Base-by-base conservation (phyloP, 2,797 vertebrate species). In the Coluber constrictor region DNA sequence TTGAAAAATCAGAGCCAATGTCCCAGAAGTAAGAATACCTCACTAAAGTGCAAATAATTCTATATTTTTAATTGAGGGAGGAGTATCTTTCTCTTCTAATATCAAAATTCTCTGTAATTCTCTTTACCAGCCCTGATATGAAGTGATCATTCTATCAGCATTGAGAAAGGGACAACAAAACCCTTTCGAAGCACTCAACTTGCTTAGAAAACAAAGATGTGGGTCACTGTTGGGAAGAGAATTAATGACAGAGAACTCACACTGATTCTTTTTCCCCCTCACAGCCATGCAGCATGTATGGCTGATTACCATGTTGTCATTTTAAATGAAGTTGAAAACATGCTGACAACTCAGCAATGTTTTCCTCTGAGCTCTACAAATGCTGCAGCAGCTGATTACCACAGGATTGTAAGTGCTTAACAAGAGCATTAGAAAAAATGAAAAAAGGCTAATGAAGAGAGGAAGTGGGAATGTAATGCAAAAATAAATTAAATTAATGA, bases 301-400 rank as follows among this genome's bases (percentile, higher is more conserved):
- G 93, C 54, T 96, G 96, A 96, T 96, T 96, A 96, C 95, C 94
- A 95, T 89, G 96, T 95, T 97, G 96, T 95, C 96, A 96, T 93
- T 94, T 96, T 96, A 94, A 97, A 97, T 96, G 96, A 97, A 96
- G 93, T 95, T 95, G 95, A 97, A 97, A 97, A 96, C 90, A 93
- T 92, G 93, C 94, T 96, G 94, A 96, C 93, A 96, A 96, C 94
- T 96, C 95, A 92, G 91, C 91, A 95, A 94, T 92, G 94, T 96
- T 96, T 97, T 95, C 94, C 94, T 96, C 96, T 96, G 94, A 95
- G 95, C 94, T 95, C 90, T 93, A 90, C 92, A 95, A 96, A 96
- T 95, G 94, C 96, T 96, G 94, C 20, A 25, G 95, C 95, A 96
- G 96, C 92, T 95, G 95, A 96, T 96, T 97, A 96, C 93, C 94